Evolutionary conservation across 1,140 invertebrate genomes (phyloP).

Genomic region (Lasioglossum baleicum): DNA sequence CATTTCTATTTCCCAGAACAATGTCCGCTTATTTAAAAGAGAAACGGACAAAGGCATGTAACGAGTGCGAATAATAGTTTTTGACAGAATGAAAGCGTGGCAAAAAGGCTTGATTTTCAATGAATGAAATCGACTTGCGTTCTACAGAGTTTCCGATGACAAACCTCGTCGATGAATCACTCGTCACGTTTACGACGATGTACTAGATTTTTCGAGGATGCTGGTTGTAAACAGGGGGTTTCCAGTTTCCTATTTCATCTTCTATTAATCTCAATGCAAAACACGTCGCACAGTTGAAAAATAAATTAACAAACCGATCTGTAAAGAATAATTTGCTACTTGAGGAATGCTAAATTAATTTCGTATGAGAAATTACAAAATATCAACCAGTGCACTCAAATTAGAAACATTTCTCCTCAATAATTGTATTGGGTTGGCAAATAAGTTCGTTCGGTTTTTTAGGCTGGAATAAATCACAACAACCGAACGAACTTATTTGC

Average conservation of each 20-base stretch:
- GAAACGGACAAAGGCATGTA: not conserved
- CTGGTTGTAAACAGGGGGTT: not conserved
- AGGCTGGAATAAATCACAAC: no score
- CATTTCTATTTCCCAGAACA: not conserved
- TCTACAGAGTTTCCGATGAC: not conserved
- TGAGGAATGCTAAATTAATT: no score
- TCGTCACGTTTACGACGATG: not conserved
- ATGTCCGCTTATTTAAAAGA: not conserved
- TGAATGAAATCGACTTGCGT: not conserved
- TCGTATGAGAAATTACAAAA: no score
- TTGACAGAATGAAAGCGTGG: not conserved
- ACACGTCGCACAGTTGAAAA: not conserved
- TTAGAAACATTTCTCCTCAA: no score
- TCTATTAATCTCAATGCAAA: conserved; percentile 1
- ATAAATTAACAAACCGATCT: no score
- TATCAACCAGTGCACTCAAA: no score
- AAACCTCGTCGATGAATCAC: not conserved
- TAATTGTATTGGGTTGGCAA: no score
- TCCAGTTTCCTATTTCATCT: not conserved
- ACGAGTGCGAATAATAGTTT: not conserved
- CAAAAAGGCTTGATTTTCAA: not conserved
- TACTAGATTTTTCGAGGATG: not conserved
- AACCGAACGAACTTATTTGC: no score
- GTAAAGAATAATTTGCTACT: no score
- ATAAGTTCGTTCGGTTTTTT: no score